phyloP scores from a whole-genome alignment of 2,797 vertebrate species.

The Columba guinea region DNA sequence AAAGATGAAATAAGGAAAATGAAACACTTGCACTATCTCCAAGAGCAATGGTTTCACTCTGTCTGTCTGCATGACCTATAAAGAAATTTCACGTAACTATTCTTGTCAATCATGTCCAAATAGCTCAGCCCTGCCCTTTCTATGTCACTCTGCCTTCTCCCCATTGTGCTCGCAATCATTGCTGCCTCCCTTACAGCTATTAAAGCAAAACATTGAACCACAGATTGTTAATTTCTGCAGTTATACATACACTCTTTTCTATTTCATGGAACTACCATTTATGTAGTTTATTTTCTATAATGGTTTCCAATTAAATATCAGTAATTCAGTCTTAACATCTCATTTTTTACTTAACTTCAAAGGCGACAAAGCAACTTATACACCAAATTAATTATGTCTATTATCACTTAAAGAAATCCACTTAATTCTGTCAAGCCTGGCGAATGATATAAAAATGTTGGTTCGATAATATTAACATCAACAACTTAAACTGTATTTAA shows the following conservation, averaged over 20 bases:
- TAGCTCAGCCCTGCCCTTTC: conserved; percentile 45
- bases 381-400: conserved; percentile 70
- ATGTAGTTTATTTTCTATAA: conserved; percentile 47
- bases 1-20: conserved; percentile 40
- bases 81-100: conserved; percentile 62
- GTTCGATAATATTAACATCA: conserved; percentile 53
- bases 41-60: conserved; percentile 35
- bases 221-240: conserved; percentile 46
- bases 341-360: conserved; percentile 60
- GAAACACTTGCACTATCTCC: background rate
- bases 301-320: conserved; percentile 55
- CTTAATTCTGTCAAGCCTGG: conserved; percentile 60
- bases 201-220: conserved; percentile 37
- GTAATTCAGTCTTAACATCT: conserved; percentile 55
- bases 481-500: conserved; percentile 63
- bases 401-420: conserved; percentile 68
- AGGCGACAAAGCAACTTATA: conserved; percentile 33
- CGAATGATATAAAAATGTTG: conserved; percentile 51
- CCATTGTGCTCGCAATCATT: background rate
- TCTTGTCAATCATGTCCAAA: conserved; percentile 67
- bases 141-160: background rate
- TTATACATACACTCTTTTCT: background rate
- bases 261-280: conserved; percentile 16
- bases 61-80: conserved; percentile 63
- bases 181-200: background rate